These are phyloP conservation scores for Cinclus mexicanus DNA, from an alignment of 2,113 vertebrate genomes.

Conservation along the genomic window DNA sequence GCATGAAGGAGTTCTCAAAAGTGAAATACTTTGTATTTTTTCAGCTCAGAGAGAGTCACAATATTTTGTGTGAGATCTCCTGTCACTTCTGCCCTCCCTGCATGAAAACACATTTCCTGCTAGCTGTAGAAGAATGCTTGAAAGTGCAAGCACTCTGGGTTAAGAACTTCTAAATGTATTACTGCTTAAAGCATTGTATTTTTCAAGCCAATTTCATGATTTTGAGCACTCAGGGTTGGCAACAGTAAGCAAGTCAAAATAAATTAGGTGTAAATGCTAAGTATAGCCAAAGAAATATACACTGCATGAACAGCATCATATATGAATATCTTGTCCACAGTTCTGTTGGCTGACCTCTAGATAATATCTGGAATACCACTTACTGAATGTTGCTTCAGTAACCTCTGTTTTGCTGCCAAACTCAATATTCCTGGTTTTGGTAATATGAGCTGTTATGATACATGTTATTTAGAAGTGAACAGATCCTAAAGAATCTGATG, in stretches of 20 bases:
- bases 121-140: not conserved
- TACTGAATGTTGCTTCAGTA: not conserved
- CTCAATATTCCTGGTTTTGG: conserved; percentile 5
- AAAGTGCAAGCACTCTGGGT: not conserved
- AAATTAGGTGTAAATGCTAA: conserved; percentile 18
- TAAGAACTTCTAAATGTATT: not conserved
- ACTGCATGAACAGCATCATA: not conserved
- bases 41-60: not conserved
- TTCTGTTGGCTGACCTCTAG: conserved; percentile 18
- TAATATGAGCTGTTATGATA: not conserved
- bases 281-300: conserved; percentile 1
- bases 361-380: conserved; percentile 1
- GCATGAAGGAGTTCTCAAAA: not conserved
- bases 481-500: not conserved
- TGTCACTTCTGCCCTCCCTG: not conserved
- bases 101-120: not conserved
- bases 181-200: not conserved
- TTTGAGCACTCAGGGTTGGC: not conserved
- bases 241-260: not conserved
- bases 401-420: not conserved
- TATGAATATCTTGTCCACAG: not conserved
- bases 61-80: not conserved
- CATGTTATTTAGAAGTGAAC: not conserved
- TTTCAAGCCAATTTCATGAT: conserved; percentile 19
- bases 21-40: not conserved